Evolutionary conservation across 2,888 invertebrate species (phyloP), one percentile per base, ranked within the genome.

Genomic region (Scaptomyza caliginosa): DNA sequence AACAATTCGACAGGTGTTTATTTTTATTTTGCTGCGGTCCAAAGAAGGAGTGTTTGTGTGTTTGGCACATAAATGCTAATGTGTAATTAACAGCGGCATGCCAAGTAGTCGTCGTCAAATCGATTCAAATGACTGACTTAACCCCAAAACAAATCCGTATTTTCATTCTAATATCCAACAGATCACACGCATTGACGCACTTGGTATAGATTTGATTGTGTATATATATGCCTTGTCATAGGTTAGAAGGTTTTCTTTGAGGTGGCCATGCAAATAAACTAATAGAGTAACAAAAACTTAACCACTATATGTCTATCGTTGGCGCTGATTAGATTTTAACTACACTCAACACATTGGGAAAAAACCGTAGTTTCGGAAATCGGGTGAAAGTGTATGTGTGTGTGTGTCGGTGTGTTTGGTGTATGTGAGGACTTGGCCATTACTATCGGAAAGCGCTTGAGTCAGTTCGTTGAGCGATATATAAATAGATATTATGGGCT

Each of bases 41-140:
- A 42, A 51, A 68, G 46, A 74, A 56, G 64, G 68, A 54, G 4
- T 43, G 52, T 30, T 0, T 30, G 48, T 63, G 55, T 62, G 62
- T 59, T 43, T 54, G 64, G 43, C 57, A 52, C 50, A 62, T 69
- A 50, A 78, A 67, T 76, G 68, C 62, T 65, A 82, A 79, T 83
- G 67, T 63, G 34, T 36, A 60, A 67, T 75, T 75, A 74, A 52
- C 74, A 75, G 19, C 48, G 30, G 40, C 54, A 52, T 74, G 75
- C 52, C 54, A 71, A 67, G 45, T 59, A 45, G 55, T 34, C 2
- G 6, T 16, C 17, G 40, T 13, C 23, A 24, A 13, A 16, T 16
- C 16, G 42, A 4, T 16, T 17, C 1, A 17, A 30, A 30, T n/a
- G 28, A 45, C 36, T 38, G 19, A 36, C 36, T 26, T 48, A 32